Base-by-base conservation (phyloP, 2,113 vertebrate genomes). In the Chelonoidis abingdonii region DNA sequence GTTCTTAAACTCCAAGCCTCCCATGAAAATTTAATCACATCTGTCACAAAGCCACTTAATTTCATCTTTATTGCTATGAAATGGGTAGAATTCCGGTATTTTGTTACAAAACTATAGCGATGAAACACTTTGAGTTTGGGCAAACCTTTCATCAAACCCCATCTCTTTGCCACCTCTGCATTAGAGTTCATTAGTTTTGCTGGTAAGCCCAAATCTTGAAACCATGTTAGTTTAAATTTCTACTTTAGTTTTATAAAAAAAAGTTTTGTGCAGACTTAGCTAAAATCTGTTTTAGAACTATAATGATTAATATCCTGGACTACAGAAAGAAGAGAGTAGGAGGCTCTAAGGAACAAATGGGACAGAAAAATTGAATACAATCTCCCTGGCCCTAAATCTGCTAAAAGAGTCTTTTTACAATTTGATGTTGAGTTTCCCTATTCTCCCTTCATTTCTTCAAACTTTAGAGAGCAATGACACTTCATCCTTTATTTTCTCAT, bases 181-280 rank as follows among this genome's bases (percentile, higher is more conserved):
- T 86, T 96, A 93, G 27, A 87, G 27, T 80, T 83, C 8, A 69
- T 69, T 69, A 10, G 35, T 88, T 8, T 75, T 92, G 10, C 79
- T 94, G 86, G 72, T 27, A 91, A 50, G 29, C 93, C 2, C 72
- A 91, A 95, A 95, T 72, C 5, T 29, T 57, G 49, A 54, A 93
- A 93, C 88, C 56, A 85, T 16, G n/a, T 87, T 94, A 86, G 78
- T 86, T 79, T 88, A 89, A 92, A 89, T 92, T 96, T 94, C 81
- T n/a, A n/a, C 65, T 92, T 93, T 84, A 83, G 53, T 95, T 95
- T 95, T 84, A 94, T 89, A 94, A 84, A n/a, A 95, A 53, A 95
- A 97, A 84, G 94, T 95, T 54, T 97, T 96, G 89, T 95, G 94
- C 94, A 89, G 89, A 91, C 95, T 53, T 92, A 97, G 95, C 96